These are phyloP conservation scores for Tenthredo notha DNA, from an alignment of 2,888 invertebrate species.

Conservation along the genomic window DNA sequence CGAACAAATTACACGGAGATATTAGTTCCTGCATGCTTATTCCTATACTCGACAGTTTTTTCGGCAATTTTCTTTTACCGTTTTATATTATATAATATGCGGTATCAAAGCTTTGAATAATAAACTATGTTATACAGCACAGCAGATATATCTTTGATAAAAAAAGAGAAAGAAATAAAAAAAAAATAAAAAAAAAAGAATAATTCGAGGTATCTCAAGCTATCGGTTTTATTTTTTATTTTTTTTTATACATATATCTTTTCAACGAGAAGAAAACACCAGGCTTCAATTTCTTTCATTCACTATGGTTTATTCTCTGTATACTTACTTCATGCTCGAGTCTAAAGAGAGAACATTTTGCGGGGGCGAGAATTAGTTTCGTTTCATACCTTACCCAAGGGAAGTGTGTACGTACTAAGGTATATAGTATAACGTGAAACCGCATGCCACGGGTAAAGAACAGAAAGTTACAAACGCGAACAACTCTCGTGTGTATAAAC, in stretches of 20 bases:
- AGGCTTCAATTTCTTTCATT: neutral
- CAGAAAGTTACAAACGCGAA: neutral
- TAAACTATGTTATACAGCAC: too few relatives aligned
- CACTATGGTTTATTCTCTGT: neutral
- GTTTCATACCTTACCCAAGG: conserved; percentile 27
- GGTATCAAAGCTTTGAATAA: too few relatives aligned
- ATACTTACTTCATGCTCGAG: neutral
- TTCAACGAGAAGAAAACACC: neutral
- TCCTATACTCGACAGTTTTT: neutral
- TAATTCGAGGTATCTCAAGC: neutral
- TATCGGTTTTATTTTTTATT: neutral
- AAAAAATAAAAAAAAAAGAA: neutral
- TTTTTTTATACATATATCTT: too few relatives aligned
- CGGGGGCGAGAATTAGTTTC: conserved; percentile 34
- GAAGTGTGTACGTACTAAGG: neutral
- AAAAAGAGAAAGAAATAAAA: too few relatives aligned
- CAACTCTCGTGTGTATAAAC: neutral
- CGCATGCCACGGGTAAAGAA: neutral
- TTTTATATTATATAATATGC: too few relatives aligned
- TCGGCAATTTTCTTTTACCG: neutral
- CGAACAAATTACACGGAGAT: conserved; percentile 34
- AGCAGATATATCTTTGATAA: too few relatives aligned
- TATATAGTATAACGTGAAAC: neutral
- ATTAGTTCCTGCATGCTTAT: neutral
- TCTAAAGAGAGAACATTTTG: neutral